A percentile compares a stretch with the other conserved stretches of the same genome.
phyloP scores from a whole-genome alignment of 2,113 vertebrate genomes.

The Eurypyga helias region DNA sequence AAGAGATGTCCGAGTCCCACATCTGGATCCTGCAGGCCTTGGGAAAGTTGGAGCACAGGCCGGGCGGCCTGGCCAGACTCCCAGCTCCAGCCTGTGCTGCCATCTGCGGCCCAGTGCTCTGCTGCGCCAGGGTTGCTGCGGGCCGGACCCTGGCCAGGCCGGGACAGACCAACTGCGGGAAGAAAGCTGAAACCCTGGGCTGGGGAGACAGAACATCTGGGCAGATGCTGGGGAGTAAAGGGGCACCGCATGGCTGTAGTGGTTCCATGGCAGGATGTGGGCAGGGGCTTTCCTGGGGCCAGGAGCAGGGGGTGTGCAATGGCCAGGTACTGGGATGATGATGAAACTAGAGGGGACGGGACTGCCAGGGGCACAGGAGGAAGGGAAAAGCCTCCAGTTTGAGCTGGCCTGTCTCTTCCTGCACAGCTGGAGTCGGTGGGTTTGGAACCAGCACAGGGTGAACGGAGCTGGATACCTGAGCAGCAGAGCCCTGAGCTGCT shows the following conservation, averaged over 20 bases:
- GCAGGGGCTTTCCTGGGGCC: neutral
- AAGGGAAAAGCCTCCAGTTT: neutral
- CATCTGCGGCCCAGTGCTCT: neutral
- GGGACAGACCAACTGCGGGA: fast-evolving
- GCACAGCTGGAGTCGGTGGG: neutral
- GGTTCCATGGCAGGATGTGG: fast-evolving
- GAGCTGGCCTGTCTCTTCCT: neutral
- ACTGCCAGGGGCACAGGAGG: neutral
- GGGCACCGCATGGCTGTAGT: fast-evolving
- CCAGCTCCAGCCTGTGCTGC: neutral
- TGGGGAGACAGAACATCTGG: neutral
- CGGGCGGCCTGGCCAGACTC: fast-evolving
- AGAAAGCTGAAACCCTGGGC: neutral
- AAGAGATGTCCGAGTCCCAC: neutral
- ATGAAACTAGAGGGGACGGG: neutral
- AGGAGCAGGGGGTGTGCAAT: fast-evolving
- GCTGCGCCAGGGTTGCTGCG: fast-evolving
- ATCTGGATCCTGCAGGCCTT: neutral
- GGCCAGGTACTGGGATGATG: neutral
- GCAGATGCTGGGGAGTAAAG: neutral
- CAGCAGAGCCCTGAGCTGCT: neutral
- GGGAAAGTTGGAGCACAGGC: neutral
- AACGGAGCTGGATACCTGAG: neutral
- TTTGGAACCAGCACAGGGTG: neutral
- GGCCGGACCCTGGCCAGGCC: neutral